Evolutionary conservation across 2,797 vertebrate genomes (phyloP).

Genomic region (Leptoclinus maculatus): DNA sequence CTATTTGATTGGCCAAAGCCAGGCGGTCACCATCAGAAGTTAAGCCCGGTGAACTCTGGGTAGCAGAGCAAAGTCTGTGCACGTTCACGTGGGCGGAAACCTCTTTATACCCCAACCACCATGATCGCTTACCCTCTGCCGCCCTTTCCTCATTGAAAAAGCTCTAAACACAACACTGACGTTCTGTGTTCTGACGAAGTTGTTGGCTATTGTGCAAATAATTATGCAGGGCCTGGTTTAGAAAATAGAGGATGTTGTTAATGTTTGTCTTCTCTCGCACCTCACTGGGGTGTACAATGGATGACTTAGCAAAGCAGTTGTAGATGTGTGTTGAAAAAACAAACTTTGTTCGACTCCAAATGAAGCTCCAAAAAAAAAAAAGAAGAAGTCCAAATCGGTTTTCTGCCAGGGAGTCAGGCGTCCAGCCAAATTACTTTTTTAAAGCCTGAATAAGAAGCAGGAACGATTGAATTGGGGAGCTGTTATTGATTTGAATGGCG

Average conservation of each 20-base stretch:
- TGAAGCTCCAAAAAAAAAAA: not conserved
- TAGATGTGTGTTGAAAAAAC: constrained; percentile 11
- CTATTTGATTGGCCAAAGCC: not conserved
- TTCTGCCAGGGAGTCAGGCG: constrained; percentile 10
- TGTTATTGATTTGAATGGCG: constrained; percentile 10
- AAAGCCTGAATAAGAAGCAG: constrained; percentile 18
- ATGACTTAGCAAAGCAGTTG: not conserved
- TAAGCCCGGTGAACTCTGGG: not conserved
- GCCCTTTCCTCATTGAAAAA: not conserved
- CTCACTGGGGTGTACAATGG: not conserved
- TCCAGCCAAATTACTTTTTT: constrained; percentile 13
- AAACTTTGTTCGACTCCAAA: constrained; percentile 1
- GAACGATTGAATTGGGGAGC: not conserved
- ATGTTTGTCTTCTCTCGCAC: not conserved
- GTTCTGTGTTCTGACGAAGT: not conserved
- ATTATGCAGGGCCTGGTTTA: not conserved
- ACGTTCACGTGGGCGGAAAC: not conserved
- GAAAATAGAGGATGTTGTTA: not conserved
- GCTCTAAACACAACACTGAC: not conserved
- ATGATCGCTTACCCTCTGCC: not conserved
- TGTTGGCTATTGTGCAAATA: not conserved
- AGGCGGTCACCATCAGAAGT: not conserved
- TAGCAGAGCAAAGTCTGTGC: not conserved
- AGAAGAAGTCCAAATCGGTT: not conserved
- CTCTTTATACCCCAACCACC: not conserved